Conservation (phyloP, 2,888 invertebrate genomes). For the Pristionchus maxplancki region DNA sequence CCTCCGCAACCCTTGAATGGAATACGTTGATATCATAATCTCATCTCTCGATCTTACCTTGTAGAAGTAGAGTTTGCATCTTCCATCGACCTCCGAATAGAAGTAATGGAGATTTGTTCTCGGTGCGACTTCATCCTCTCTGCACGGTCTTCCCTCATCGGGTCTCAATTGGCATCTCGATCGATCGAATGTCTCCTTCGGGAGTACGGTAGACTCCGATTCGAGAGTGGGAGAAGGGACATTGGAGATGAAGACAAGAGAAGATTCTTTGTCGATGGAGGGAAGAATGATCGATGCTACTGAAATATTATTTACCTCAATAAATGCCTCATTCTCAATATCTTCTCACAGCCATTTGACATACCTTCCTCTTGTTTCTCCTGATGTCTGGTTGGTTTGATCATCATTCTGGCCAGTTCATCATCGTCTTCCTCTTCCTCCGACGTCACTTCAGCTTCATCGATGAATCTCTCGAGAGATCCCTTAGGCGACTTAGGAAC, state of each 20-base stretch:
- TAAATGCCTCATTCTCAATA: no score
- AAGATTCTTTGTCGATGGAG: background rate
- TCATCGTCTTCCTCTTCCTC: constrained; percentile 53
- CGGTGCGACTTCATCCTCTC: constrained; percentile 69
- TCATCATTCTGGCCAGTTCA: constrained; percentile 50
- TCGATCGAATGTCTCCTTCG: constrained; percentile 61
- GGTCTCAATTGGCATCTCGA: constrained; percentile 70
- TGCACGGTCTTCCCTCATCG: constrained; percentile 71
- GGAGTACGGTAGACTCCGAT: constrained; percentile 53
- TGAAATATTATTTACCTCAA: no score
- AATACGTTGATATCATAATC: background rate
- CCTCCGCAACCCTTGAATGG: constrained; percentile 70
- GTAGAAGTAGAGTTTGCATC: constrained; percentile 76
- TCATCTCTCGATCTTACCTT: constrained; percentile 43
- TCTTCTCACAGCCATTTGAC: no score
- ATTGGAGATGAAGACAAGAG: background rate
- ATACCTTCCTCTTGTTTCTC: constrained; percentile 30
- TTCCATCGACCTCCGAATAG: constrained; percentile 69
- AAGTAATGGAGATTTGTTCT: constrained; percentile 75
- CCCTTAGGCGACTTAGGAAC: constrained; percentile 45
- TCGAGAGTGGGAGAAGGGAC: constrained; percentile 45
- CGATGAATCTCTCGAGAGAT: constrained; percentile 40
- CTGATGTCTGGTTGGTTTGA: constrained; percentile 7
- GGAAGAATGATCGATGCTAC: constrained; percentile 12
- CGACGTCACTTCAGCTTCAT: constrained; percentile 34